phyloP scores from a whole-genome alignment of 1,140 invertebrate genomes.

The Potamilus streckersoni region DNA sequence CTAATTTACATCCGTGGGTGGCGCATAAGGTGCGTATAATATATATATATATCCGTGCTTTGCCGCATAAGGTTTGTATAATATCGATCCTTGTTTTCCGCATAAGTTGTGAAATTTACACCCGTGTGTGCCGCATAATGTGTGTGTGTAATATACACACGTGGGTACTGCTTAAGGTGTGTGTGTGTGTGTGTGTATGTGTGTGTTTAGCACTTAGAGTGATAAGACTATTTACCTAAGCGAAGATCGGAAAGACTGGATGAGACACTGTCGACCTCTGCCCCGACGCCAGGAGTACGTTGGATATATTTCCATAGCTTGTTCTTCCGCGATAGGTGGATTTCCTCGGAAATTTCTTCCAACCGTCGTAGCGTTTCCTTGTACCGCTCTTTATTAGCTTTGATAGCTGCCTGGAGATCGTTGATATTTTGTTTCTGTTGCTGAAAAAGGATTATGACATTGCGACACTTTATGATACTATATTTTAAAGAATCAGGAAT shows the following conservation, averaged over 20 bases:
- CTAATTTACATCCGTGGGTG: too few species aligned
- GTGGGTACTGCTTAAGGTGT: too few species aligned
- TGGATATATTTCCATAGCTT: constrained; percentile 71
- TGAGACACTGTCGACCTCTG: constrained; percentile 71
- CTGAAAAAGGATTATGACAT: constrained; percentile 35
- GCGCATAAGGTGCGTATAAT: too few species aligned
- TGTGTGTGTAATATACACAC: too few species aligned
- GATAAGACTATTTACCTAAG: constrained; percentile 20
- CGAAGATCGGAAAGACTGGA: constrained; percentile 28
- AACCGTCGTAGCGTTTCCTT: constrained; percentile 67
- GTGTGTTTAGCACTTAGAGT: too few species aligned
- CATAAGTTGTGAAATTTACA: too few species aligned
- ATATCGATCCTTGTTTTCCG: too few species aligned
- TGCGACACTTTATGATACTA: background rate
- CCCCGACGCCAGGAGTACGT: constrained; percentile 90
- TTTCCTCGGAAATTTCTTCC: constrained; percentile 74
- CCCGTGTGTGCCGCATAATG: too few species aligned
- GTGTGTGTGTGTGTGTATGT: too few species aligned
- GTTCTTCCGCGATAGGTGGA: constrained; percentile 58
- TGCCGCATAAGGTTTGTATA: too few species aligned
- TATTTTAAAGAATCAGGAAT: too few species aligned
- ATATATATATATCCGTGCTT: too few species aligned
- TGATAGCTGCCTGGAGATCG: constrained; percentile 68
- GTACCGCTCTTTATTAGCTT: constrained; percentile 68
- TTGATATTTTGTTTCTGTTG: constrained; percentile 68